Evolutionary conservation across 2,113 vertebrate genomes (phyloP), one percentile per base, ranked within the genome.

Genomic region (Petaurus breviceps): DNA sequence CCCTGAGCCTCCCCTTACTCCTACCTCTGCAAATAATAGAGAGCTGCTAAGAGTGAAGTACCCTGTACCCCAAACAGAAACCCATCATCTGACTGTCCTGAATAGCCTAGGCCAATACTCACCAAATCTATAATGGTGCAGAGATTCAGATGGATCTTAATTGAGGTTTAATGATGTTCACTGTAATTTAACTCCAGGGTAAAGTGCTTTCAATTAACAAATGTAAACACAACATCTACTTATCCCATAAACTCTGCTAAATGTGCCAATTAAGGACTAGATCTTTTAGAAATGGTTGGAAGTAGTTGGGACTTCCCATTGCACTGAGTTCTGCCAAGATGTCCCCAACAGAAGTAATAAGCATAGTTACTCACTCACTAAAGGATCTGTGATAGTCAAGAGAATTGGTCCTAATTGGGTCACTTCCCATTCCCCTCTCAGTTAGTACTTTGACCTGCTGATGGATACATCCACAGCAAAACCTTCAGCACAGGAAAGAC

Each of bases 141-240:
- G 96, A 98, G 98, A 98, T 92, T 97, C 94, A 97, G 95, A 98
- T 95, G 97, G 96, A 97, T 90, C 89, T 96, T 98, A 98, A 98
- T 97, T 97, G 97, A 97, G 96, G 98, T 98, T 98, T 98, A 98
- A 98, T 98, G 97, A 97, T 95, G 97, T 91, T 96, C 90, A 91
- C 96, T 96, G 95, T 97, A 97, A 98, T 98, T 97, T 98, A 96
- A 94, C 98, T 97, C 92, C 94, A 92, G 96, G 97, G 98, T 97
- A 98, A 97, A 97, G 97, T 46, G 84, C 95, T 98, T 98, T 97
- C 98, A 98, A 98, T 98, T 98, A 98, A 93, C 90, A 96, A 98
- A 0, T 97, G 94, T 98, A 98, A 98, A 98, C 96, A 98, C 84
- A 91, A 92, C 93, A 94, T 97, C 97, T 97, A 94, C 95, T 98